A percentile compares a stretch with the other conserved stretches of the same genome.
These are phyloP conservation scores for Nothobranchius kuhntae DNA, from an alignment of 2,113 vertebrate genomes.

Conservation along the genomic window DNA sequence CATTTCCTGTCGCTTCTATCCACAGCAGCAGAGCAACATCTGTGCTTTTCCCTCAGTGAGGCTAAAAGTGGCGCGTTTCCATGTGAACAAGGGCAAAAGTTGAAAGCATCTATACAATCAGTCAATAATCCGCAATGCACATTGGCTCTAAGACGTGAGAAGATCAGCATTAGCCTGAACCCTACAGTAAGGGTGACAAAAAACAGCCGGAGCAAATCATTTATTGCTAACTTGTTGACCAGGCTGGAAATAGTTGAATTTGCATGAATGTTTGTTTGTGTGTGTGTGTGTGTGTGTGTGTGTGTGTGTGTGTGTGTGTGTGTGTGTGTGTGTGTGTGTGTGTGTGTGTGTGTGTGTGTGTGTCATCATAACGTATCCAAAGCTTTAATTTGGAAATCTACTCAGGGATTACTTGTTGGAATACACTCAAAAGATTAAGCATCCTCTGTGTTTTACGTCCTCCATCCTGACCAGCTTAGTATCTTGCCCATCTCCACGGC, in stretches of 20 bases:
- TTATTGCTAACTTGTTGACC: slow-evolving; percentile 49
- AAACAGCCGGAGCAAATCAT: slow-evolving; percentile 39
- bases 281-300: background rate
- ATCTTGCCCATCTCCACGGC: slow-evolving; percentile 61
- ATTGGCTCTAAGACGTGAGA: slow-evolving; percentile 57
- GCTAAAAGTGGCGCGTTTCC: slow-evolving; percentile 16
- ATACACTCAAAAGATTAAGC: slow-evolving; percentile 81
- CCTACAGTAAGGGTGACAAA: slow-evolving; percentile 27
- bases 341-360: slow-evolving; percentile 38
- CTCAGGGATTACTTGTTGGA: slow-evolving; percentile 79
- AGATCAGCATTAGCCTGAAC: slow-evolving; percentile 39
- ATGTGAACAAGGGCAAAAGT: slow-evolving; percentile 42
- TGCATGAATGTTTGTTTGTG: slow-evolving; percentile 17
- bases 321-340: background rate
- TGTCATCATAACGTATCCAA: slow-evolving; percentile 72
- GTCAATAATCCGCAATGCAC: slow-evolving; percentile 55
- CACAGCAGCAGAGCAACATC: slow-evolving; percentile 30
- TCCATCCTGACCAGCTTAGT: slow-evolving; percentile 74
- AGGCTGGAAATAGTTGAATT: slow-evolving; percentile 39
- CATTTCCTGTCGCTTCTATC: slow-evolving; percentile 25
- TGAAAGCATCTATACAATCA: slow-evolving; percentile 46
- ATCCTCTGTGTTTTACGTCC: slow-evolving; percentile 76
- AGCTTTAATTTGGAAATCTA: slow-evolving; percentile 80
- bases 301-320: slow-evolving; percentile 5
- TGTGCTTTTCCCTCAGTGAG: slow-evolving; percentile 34